Conservation (phyloP, 2,113 vertebrate species). For the Ochotona curzoniae region DNA sequence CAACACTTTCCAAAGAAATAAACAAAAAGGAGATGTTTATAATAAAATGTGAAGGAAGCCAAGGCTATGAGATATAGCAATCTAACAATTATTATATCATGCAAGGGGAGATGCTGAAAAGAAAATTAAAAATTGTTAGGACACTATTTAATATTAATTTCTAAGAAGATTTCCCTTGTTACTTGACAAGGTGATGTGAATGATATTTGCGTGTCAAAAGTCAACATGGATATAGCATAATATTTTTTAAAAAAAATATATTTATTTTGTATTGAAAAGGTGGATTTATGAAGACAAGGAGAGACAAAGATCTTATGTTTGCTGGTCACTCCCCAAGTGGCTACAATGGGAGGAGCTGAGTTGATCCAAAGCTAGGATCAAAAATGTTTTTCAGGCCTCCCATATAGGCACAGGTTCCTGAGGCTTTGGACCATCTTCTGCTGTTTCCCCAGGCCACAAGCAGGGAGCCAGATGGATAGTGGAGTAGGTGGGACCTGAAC, state of each 20-base stretch:
- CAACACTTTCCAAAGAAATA: not conserved
- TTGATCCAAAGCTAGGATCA: no score
- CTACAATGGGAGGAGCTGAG: no score
- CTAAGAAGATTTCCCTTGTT: not conserved
- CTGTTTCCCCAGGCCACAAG: no score
- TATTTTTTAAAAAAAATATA: not conserved
- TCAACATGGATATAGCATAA: not conserved
- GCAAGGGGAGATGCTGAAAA: not conserved
- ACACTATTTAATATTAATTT: conserved; percentile 2
- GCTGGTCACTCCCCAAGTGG: no score
- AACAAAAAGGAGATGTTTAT: not conserved
- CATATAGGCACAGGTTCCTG: no score
- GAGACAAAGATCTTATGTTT: no score
- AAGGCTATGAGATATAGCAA: not conserved
- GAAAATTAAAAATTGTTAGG: not conserved
- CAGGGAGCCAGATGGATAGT: no score
- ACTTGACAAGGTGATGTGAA: not conserved
- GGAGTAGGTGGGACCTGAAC: no score
- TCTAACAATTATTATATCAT: not conserved
- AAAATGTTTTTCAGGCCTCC: no score
- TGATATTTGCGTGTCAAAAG: not conserved
- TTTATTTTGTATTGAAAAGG: no score
- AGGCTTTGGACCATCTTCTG: no score
- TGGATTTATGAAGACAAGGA: no score
- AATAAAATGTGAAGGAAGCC: not conserved